These are phyloP conservation scores for Chlamydotis undulata DNA, from an alignment of 2,113 vertebrate species.

Conservation along the genomic window DNA sequence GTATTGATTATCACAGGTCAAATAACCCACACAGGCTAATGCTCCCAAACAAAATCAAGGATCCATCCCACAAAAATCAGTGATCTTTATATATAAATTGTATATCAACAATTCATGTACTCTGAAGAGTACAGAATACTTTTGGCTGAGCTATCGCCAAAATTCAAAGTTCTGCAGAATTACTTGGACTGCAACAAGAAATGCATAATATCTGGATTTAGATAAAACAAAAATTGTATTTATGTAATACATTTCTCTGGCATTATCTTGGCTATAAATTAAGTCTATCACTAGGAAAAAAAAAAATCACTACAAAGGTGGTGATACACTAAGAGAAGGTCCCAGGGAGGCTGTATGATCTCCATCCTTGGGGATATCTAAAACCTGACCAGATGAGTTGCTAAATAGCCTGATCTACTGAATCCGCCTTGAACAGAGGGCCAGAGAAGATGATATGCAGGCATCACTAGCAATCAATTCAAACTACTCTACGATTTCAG, in stretches of 20 bases:
- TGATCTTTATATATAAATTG: not conserved
- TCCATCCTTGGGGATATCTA: not conserved
- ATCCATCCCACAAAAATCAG: not conserved
- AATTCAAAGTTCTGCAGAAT: not conserved
- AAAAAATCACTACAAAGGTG: not conserved
- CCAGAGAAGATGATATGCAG: not conserved
- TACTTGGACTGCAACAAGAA: not conserved
- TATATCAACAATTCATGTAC: not conserved
- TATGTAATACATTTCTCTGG: not conserved
- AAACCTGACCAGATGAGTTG: not conserved
- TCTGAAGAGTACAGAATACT: not conserved
- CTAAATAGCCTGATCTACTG: not conserved
- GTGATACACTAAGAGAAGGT: not conserved
- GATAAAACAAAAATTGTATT: not conserved
- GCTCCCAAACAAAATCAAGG: not conserved
- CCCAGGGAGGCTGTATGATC: not conserved
- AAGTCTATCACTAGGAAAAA: not conserved
- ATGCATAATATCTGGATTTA: not conserved
- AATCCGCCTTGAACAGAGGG: not conserved
- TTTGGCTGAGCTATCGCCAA: not conserved
- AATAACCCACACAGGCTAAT: not conserved
- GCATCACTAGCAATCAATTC: not conserved
- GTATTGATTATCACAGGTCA: not conserved
- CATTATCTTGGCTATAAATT: not conserved
- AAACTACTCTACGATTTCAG: not conserved